A percentile compares a stretch with the other conserved stretches of the same genome.
These are phyloP conservation scores for Schizopygopsis malacanthus DNA, from an alignment of 2,797 vertebrate genomes.

Conservation along the genomic window DNA sequence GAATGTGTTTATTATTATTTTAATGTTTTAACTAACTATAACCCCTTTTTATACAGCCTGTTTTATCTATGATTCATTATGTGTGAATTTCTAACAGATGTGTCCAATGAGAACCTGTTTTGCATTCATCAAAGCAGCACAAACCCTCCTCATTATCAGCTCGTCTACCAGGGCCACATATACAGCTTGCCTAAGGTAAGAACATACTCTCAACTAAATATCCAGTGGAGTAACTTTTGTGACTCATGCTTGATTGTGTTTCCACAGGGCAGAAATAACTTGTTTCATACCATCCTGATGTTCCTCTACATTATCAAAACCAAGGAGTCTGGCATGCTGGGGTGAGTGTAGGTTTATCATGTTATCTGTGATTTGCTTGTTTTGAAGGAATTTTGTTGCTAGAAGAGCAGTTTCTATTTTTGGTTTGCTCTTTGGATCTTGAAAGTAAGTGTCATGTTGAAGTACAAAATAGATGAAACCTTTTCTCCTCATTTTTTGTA, in stretches of 20 bases:
- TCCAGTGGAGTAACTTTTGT: neutral
- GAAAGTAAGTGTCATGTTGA: neutral
- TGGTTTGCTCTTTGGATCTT: neutral
- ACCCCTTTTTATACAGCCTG: neutral
- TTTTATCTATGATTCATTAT: neutral
- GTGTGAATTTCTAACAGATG: slow-evolving; percentile 75
- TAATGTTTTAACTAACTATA: neutral
- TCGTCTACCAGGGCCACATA: slow-evolving; percentile 91
- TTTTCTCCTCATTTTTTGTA: neutral
- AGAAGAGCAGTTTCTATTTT: neutral
- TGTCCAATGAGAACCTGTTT: slow-evolving; percentile 92
- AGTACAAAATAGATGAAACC: neutral
- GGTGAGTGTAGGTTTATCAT: slow-evolving; percentile 78
- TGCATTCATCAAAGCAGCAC: slow-evolving; percentile 94
- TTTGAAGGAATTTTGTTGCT: neutral
- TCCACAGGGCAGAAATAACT: slow-evolving; percentile 93
- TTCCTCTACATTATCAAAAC: slow-evolving; percentile 96
- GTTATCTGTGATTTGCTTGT: neutral
- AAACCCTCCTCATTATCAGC: slow-evolving; percentile 93
- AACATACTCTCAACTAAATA: slow-evolving; percentile 2
- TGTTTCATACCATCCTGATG: slow-evolving; percentile 97
- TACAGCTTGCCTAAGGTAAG: slow-evolving; percentile 95
- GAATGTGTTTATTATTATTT: neutral
- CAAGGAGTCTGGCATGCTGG: slow-evolving; percentile 97
- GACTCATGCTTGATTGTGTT: slow-evolving; percentile 4